Base-by-base conservation (phyloP, 2,113 vertebrate genomes). In the Nesoenas mayeri region DNA sequence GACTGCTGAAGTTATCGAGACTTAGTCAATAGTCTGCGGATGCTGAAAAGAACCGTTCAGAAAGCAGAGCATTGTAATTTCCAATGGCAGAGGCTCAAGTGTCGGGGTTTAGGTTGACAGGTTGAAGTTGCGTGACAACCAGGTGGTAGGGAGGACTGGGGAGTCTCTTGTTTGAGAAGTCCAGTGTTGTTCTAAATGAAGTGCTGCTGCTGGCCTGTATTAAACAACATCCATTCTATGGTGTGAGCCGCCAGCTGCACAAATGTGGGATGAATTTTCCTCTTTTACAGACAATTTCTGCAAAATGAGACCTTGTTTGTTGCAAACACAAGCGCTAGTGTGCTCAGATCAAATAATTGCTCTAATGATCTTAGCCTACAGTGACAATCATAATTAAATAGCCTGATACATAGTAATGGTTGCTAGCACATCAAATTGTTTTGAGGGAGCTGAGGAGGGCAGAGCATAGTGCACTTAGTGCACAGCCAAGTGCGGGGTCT, bases 311-410 rank as follows among this genome's bases (percentile, higher is more conserved):
- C 48, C 53, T 89, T 80, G 56, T 85, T 96, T 85, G 44, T 91
- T 79, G 80, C 66, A 72, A 92, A 78, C 53, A 74, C 2, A 13
- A 91, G 42, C 0, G 0, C 66, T 75, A 51, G 72, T 70, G 69
- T 92, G 86, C 78, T 93, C 40, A 54, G 84, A 92, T 94, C 57
- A 81, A 91, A 47, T 95, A 91, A 95, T 92, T 92, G 66, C 91
- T 94, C 44, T 85, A 92, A 87, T 79, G 77, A 93, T 93, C 70
- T 79, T 92, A 81, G 73, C 83, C 80, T 89, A 80, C 66, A 79
- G 91, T 89, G 70, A 60, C 77, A 82, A 87, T 92, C 62, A 57
- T 29, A 44, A 82, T 91, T 78, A 95, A 91, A 84, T 80, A 74
- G 72, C 24, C 48, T 87, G 57, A 91, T 94, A 54, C 61, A 16